Evolutionary conservation across 2,797 vertebrate genomes (phyloP).

Genomic region (Mergus octosetaceus): DNA sequence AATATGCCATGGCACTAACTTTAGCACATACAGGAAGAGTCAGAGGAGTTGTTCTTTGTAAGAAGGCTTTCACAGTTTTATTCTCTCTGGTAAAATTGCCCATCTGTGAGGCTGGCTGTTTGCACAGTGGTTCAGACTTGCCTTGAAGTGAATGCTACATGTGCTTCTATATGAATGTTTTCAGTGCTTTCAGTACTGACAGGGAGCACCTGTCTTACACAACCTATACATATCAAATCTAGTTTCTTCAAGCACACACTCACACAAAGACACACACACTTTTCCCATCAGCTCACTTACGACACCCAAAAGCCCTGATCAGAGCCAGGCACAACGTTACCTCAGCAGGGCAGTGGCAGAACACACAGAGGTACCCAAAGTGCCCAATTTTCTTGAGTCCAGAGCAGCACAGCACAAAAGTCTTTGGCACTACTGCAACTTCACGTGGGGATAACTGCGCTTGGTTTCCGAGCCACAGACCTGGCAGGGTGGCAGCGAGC

Average conservation of each 20-base stretch:
- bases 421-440: neutral
- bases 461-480: fast-evolving
- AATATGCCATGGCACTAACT: neutral
- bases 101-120: neutral
- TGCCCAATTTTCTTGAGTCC: fast-evolving
- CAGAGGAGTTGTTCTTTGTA: neutral
- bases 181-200: neutral
- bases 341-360: neutral
- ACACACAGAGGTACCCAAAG: fast-evolving
- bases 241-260: fast-evolving
- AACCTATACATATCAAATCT: neutral
- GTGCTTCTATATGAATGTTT: neutral
- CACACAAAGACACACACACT: neutral
- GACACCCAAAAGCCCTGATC: neutral
- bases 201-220: fast-evolving
- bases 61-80: neutral
- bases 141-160: neutral
- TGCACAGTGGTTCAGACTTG: neutral
- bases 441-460: fast-evolving
- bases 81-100: neutral
- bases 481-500: neutral
- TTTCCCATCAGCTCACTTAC: neutral
- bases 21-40: neutral
- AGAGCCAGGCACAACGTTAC: neutral
- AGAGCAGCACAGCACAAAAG: fast-evolving